phyloP scores from a whole-genome alignment of 2,888 invertebrate species.

The Lypha dubia region DNA sequence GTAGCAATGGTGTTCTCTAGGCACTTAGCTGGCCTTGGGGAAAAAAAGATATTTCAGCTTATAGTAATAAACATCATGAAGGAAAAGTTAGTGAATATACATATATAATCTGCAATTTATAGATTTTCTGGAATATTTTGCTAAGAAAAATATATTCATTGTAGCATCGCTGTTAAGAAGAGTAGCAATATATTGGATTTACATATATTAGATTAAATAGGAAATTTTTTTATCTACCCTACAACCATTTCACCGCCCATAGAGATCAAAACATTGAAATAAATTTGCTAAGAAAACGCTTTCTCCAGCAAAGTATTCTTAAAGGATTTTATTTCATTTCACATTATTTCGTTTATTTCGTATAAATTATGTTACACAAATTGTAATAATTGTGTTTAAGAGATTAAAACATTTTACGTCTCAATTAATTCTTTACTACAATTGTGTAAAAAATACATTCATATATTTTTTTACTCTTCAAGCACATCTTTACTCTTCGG shows the following conservation, averaged over 20 bases:
- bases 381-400: too few relatives aligned
- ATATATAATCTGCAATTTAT: neutral
- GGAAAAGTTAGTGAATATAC: neutral
- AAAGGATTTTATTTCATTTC: neutral
- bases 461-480: too few relatives aligned
- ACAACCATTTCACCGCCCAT: too few relatives aligned
- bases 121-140: neutral
- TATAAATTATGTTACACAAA: too few relatives aligned
- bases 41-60: neutral
- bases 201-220: too few relatives aligned
- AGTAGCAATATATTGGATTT: too few relatives aligned
- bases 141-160: too few relatives aligned
- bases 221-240: too few relatives aligned
- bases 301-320: neutral
- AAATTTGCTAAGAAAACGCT: neutral
- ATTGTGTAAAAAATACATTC: constrained; percentile 11
- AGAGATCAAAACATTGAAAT: neutral
- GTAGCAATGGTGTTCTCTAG: neutral
- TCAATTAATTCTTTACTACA: neutral
- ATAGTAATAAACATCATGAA: neutral
- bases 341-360: neutral
- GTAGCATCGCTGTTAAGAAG: too few relatives aligned
- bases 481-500: neutral
- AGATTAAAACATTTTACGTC: neutral
- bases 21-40: neutral